Evolutionary conservation across 2,888 invertebrate species (phyloP), one percentile per base, ranked within the genome.

Genomic region (Clivina fossor): DNA sequence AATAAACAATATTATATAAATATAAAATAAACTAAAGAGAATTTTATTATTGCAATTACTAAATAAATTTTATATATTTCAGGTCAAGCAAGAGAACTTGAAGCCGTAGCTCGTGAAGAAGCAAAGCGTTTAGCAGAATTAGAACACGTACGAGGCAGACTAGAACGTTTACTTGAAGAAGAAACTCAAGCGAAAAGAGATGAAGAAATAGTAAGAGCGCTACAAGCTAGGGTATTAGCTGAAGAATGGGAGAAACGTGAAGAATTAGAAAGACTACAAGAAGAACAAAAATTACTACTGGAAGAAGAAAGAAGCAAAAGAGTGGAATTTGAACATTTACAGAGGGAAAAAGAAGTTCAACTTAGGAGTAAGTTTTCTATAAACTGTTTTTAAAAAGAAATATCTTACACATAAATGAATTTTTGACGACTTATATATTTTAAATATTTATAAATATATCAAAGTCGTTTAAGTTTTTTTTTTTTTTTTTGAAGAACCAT

Each of bases 181-280:
- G 92, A 91, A 70, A 87, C 87, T 0, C 90, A 90, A 71, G 90
- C 91, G 0, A 88, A 90, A 66, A 76, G 84, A 61, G 91, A 91
- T 62, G 92, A 91, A 71, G 91, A 91, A 78, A 88, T 90, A 58
- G 86, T 86, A 1, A 74, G 85, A 64, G 81, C 80, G 16, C 69
- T 85, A 55, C 86, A 86, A 71, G 85, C 85, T 1, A 77, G 85
- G 62, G 86, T 90, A 41, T 73, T 90, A 61, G 82, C 86, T 44
- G 90, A 91, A 74, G 91, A 91, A 76, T 90, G 89, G 88, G 88
- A 89, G 64, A 85, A 84, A 67, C 74, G 90, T 60, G 90, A 90
- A 68, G 88, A 90, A 69, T 69, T 91, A 61, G 90, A 91, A 72
- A 77, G 81, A 62, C 74, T 90, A n/a, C 89, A 90, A 71, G 82